Base-by-base conservation (phyloP, 2,113 vertebrate species). In the Colaptes auratus region DNA sequence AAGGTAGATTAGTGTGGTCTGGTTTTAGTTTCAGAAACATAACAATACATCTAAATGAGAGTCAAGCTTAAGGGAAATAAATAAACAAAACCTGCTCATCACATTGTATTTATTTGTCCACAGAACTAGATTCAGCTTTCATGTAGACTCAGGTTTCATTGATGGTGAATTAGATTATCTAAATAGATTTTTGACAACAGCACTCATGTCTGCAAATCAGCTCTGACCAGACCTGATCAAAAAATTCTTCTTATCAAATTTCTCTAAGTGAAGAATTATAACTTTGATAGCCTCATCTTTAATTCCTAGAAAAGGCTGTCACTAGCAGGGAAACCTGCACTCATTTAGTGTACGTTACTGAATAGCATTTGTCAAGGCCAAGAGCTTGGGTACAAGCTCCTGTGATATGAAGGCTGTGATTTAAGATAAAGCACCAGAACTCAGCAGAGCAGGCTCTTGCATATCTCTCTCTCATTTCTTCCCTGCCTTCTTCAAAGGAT, bases 241-340 rank as follows among this genome's bases (percentile, higher is more conserved):
- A 96, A 92, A 86, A 88, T 61, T 92, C 74, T 86, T 93, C 82
- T 96, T 91, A 95, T 91, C 87, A 77, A 74, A 82, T 94, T 90
- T 94, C 48, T 86, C 28, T 75, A 83, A 93, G 91, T 74, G 91
- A 92, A 81, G 69, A 95, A 92, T 86, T 92, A 65, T 59, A 81
- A 61, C 65, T 89, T 85, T 42, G 76, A 82, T 93, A 90, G 70
- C 53, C n/a, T 84, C 31, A 61, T 31, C 70, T 70, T 31, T 84
- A 84, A 93, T 95, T 94, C 93, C 61, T 93, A 94, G 92, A 94
- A 96, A 92, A 96, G 55, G 13, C 28, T 61, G 44, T 84, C 92
- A 50, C 44, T 90, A n/a, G 89, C 82, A 86, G 80, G 80, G 95
- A 96, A 95, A 78, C 50, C 33, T 78, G 69, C 48, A 48, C 69